Percentiles rank a stretch among this genome's conserved stretches.
Conservation (phyloP, 2,888 invertebrate genomes). For the Sisyra nigra region DNA sequence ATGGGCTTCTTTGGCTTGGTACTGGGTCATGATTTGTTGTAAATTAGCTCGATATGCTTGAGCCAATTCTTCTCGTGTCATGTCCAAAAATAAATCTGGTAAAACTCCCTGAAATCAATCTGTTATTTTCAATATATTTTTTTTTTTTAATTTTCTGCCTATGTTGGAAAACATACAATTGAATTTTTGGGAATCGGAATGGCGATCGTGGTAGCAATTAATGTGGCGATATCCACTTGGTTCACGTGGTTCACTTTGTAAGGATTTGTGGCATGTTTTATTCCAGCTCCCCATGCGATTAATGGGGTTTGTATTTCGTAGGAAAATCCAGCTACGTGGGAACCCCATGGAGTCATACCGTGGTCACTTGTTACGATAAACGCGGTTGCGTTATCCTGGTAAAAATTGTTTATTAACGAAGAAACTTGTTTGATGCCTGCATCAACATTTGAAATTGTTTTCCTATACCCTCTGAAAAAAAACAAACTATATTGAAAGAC, state of each 20-base stretch:
- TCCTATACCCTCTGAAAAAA: constrained; percentile 51
- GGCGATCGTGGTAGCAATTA: constrained; percentile 76
- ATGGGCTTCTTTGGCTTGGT: constrained; percentile 42
- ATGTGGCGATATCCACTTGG: constrained; percentile 85
- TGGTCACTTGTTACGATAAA: constrained; percentile 93
- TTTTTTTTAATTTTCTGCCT: no score
- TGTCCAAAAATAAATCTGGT: constrained; percentile 42
- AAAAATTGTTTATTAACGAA: constrained; percentile 49
- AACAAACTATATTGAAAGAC: constrained; percentile 5
- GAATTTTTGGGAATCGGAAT: constrained; percentile 81
- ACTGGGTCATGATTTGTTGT: constrained; percentile 60
- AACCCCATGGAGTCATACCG: constrained; percentile 99
- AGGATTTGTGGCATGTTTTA: constrained; percentile 7
- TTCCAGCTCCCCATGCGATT: constrained; percentile 86
- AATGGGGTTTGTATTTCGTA: constrained; percentile 89
- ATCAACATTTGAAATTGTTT: constrained; percentile 68
- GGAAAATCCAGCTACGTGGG: constrained; percentile 81
- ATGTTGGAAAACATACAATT: constrained; percentile 51
- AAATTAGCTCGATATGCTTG: constrained; percentile 58
- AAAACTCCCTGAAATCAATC: constrained; percentile 41
- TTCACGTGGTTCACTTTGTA: constrained; percentile 45
- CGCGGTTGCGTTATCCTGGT: constrained; percentile 60
- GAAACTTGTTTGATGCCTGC: constrained; percentile 52
- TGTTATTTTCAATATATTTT: constrained; percentile 14
- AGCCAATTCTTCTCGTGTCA: constrained; percentile 38